phyloP scores from a whole-genome alignment of 2,113 vertebrate species.

The Psophia crepitans region DNA sequence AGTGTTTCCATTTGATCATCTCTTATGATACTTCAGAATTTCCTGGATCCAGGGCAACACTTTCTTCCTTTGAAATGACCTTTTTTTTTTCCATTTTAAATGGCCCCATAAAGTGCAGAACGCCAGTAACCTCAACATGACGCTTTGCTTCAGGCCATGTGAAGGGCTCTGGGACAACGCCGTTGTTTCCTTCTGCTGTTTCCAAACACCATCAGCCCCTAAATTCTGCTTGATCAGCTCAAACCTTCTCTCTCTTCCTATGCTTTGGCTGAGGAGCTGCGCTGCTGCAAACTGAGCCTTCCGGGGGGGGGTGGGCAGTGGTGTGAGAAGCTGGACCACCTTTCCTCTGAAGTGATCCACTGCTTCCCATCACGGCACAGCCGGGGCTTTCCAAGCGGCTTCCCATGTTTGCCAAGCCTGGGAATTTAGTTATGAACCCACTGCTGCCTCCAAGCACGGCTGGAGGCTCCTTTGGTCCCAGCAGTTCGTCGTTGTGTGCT shows the following conservation, averaged over 20 bases:
- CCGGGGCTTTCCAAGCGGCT: background rate
- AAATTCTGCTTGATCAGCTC: background rate
- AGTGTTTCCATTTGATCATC: background rate
- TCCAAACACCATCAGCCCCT: background rate
- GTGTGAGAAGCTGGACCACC: background rate
- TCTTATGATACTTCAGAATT: background rate
- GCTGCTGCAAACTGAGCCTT: background rate
- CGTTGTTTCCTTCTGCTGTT: background rate
- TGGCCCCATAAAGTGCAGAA: background rate
- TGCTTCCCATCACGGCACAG: background rate
- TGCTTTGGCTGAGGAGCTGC: background rate
- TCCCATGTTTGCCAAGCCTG: background rate
- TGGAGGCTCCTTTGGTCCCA: background rate
- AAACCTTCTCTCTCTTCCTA: background rate
- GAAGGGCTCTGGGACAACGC: background rate
- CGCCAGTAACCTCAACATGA: background rate
- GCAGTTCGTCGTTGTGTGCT: background rate
- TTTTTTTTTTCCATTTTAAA: background rate
- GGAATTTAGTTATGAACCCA: background rate
- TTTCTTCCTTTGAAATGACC: background rate
- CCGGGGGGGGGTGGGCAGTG: background rate
- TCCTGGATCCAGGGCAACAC: background rate
- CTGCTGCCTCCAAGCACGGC: background rate
- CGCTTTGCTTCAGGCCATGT: accelerated
- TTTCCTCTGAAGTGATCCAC: background rate